A percentile compares a stretch with the other conserved stretches of the same genome.
Evolutionary conservation across 1,140 invertebrate species (phyloP).

Genomic region (Ruditapes philippinarum): DNA sequence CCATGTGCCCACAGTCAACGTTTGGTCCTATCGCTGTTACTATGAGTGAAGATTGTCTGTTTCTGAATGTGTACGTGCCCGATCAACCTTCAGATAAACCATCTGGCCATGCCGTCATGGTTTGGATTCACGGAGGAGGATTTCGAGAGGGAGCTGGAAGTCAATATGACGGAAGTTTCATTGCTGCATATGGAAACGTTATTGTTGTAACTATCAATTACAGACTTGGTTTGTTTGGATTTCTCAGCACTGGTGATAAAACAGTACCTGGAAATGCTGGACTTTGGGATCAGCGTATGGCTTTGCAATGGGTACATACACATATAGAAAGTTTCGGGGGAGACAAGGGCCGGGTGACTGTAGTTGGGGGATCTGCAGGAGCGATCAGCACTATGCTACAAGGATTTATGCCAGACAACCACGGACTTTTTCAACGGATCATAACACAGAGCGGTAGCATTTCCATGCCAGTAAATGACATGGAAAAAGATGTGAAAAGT

Average conservation of each 20-base stretch:
- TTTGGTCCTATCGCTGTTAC: neutral
- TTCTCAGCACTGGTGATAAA: constrained; percentile 89
- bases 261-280: constrained; percentile 78
- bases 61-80: constrained; percentile 90
- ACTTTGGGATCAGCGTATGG: constrained; percentile 89
- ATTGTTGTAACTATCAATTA: constrained; percentile 92
- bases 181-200: constrained; percentile 93
- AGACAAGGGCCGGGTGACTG: constrained; percentile 90
- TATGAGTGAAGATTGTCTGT: constrained; percentile 21
- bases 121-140: constrained; percentile 98
- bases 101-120: constrained; percentile 93
- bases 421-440: constrained; percentile 62
- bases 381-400: constrained; percentile 42
- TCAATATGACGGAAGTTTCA: constrained; percentile 95
- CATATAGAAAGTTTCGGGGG: constrained; percentile 93
- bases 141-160: constrained; percentile 96
- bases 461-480: neutral
- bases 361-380: constrained; percentile 96
- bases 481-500: neutral
- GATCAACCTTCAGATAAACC: constrained; percentile 90
- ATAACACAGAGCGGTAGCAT: constrained; percentile 51
- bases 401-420: constrained; percentile 22
- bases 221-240: constrained; percentile 91
- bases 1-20: neutral
- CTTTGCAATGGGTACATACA: constrained; percentile 91